Evolutionary conservation across 2,113 vertebrate species (phyloP).

Genomic region (Xenotilapia longispinis): DNA sequence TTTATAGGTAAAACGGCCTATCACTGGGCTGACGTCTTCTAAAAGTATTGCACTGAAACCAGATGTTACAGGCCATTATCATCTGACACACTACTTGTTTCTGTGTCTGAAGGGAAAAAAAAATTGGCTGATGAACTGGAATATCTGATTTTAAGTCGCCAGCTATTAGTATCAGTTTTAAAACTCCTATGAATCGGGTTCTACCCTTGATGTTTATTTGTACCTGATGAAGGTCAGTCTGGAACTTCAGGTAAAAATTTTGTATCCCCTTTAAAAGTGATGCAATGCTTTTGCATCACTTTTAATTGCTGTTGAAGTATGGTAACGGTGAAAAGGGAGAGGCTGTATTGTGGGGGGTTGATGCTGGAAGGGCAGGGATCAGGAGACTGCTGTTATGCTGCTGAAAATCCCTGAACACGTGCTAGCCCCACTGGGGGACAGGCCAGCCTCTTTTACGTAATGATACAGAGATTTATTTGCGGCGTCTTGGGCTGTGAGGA

Average conservation of each 20-base stretch:
- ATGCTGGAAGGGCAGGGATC: not conserved
- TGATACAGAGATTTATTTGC: constrained; percentile 51
- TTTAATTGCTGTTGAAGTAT: not conserved
- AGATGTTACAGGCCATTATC: not conserved
- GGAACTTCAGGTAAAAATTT: not conserved
- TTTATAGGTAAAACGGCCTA: not conserved
- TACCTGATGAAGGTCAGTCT: not conserved
- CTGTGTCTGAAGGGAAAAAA: not conserved
- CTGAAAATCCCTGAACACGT: constrained; percentile 4
- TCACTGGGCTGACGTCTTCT: not conserved
- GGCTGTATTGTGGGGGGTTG: not conserved
- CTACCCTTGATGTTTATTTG: not conserved
- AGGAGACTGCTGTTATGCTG: constrained; percentile 32
- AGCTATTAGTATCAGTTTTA: not conserved
- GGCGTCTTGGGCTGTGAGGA: constrained; percentile 39
- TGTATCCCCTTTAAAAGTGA: not conserved
- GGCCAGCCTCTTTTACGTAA: constrained; percentile 37
- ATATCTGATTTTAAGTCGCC: not conserved
- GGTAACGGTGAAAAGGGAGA: not conserved
- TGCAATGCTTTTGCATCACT: not conserved
- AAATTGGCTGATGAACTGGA: not conserved
- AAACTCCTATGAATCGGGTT: not conserved
- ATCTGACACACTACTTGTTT: not conserved
- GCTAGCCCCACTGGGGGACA: not conserved
- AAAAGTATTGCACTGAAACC: not conserved